Percentiles rank a stretch among this genome's conserved stretches.
These are phyloP conservation scores for Cladopsammia gracilis DNA, from an alignment of 64 coral and sea anemone species.

Conservation along the genomic window DNA sequence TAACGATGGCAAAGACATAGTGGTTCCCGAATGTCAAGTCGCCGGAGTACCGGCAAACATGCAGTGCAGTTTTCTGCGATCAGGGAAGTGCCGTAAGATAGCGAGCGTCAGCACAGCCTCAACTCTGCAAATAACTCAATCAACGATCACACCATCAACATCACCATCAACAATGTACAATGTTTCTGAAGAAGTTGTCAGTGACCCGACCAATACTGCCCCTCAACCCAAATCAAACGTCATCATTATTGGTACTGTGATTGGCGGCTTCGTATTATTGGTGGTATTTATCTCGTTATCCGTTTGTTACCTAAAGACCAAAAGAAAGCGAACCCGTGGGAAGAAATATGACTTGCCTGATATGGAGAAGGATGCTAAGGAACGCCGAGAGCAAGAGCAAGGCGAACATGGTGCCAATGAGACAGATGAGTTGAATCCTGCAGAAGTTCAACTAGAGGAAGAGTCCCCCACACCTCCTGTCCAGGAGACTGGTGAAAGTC, in stretches of 20 bases:
- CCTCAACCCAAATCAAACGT: not conserved
- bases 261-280: not conserved
- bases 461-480: not conserved
- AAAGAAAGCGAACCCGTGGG: not conserved
- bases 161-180: not conserved
- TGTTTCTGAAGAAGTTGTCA: not conserved
- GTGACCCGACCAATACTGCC: not conserved
- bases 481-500: not conserved
- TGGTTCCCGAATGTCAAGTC: slow-evolving; percentile 2
- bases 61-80: not conserved
- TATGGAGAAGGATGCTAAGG: not conserved
- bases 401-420: not conserved
- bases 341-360: not conserved
- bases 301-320: not conserved
- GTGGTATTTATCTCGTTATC: not conserved
- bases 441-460: not conserved
- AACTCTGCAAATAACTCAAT: not conserved
- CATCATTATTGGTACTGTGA: not conserved
- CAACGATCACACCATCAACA: not conserved
- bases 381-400: not conserved
- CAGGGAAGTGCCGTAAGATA: not conserved
- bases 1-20: slow-evolving; percentile 26
- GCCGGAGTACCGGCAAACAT: not conserved
- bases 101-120: not conserved
- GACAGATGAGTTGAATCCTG: not conserved